Evolutionary conservation across 1,140 invertebrate genomes (phyloP), one percentile per base, ranked within the genome.

Genomic region (Leucophenga varia): DNA sequence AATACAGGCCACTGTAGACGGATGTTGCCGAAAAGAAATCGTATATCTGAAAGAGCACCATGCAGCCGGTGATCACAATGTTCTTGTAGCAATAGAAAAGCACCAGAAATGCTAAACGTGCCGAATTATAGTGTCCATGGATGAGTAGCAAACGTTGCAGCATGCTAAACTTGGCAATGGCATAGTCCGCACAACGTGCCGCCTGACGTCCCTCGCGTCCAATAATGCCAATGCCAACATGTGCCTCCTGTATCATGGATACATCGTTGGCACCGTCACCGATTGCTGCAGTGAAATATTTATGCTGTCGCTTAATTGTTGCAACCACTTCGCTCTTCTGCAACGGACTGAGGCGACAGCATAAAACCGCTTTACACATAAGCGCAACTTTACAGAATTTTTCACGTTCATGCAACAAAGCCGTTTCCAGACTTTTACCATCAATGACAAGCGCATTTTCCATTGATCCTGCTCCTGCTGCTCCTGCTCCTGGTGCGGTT

Each of bases 11-110:
- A 53, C 89, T 84, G 57, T 84, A 89, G 12, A 89, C 74, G 13
- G 82, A 80, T 54, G 84, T 83, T 1, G 79, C 79, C 8, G 84
- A 85, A 55, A 81, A 85, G 28, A 78, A 76, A 10, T 75, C 79
- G 38, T 81, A 76, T 25, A 82, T 68, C 77, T 83, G 77, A 63
- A 82, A 81, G 48, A 86, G 75, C 47, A 89, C 51, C 76, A 70
- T 63, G 32, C 63, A 64, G 2, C 65, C 59, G 8, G 87, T 84
- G 32, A 89, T 85, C 3, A 86, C 78, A 13, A 89, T 61, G 68
- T 89, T 89, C 69, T 95, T 94, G 70, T 93, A 94, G 73, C 93
- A 93, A 68, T 91, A 94, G 57, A 89, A 93, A 20, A 87, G 82
- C 38, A 90, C 84, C 46, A 93, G 76, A 10, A 81, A 84, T 2